Evolutionary conservation across 2,888 invertebrate genomes (phyloP).

Genomic region (Melanargia galathea): DNA sequence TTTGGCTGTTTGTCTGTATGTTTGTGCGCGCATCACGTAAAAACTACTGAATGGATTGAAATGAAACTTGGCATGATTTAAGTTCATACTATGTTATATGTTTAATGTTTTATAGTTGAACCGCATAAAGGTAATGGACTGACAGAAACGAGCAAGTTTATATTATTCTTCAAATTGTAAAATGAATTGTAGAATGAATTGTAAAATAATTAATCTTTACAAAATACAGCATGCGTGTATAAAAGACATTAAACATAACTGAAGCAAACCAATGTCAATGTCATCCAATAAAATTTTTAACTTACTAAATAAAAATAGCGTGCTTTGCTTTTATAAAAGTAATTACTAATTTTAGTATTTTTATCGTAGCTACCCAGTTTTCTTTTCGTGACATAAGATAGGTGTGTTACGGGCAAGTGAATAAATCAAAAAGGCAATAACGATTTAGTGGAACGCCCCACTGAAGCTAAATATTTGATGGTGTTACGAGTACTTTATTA

Average conservation of each 20-base stretch:
- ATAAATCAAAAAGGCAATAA: background rate
- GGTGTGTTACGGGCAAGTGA: background rate
- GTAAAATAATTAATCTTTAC: too few species aligned
- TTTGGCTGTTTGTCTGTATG: too few species aligned
- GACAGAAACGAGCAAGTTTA: too few species aligned
- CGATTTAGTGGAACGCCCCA: background rate
- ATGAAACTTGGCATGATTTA: too few species aligned
- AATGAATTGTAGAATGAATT: too few species aligned
- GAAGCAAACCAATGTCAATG: background rate
- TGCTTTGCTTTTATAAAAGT: background rate
- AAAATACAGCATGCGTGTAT: background rate
- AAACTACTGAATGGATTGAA: too few species aligned
- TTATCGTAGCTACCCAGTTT: background rate
- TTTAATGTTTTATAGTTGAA: too few species aligned
- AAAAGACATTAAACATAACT: background rate
- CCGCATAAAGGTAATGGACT: too few species aligned
- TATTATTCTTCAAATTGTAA: too few species aligned
- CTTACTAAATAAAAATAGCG: background rate
- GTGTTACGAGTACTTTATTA: background rate
- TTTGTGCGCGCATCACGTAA: too few species aligned
- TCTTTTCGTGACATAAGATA: too few species aligned
- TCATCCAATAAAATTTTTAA: background rate
- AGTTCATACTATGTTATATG: too few species aligned
- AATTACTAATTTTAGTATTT: background rate
- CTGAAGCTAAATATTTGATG: background rate